These are phyloP conservation scores for Liparis tanakae DNA, from an alignment of 2,797 vertebrate species.

Conservation along the genomic window DNA sequence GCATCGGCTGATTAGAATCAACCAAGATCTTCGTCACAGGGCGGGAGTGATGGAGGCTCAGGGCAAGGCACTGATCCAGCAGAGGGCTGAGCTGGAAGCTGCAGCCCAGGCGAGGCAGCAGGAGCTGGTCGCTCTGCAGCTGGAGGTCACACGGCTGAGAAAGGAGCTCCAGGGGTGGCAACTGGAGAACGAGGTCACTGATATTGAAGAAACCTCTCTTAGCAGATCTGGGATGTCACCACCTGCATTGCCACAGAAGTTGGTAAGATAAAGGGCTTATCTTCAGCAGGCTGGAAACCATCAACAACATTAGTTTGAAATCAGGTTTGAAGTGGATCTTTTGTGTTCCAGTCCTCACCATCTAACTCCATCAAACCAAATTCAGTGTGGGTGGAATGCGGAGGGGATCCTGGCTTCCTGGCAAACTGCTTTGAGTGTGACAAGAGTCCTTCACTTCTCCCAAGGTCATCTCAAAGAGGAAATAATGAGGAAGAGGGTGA, in stretches of 20 bases:
- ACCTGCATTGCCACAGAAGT: constrained; percentile 11
- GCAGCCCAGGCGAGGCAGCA: constrained; percentile 89
- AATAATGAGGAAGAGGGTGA: constrained; percentile 12
- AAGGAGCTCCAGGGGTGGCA: constrained; percentile 80
- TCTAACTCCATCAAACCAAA: constrained; percentile 41
- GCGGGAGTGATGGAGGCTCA: constrained; percentile 88
- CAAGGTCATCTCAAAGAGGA: constrained; percentile 22
- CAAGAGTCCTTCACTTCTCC: constrained; percentile 42
- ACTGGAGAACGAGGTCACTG: constrained; percentile 47
- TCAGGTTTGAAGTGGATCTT: constrained; percentile 17
- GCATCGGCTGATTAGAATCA: constrained; percentile 91
- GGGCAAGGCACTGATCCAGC: constrained; percentile 90
- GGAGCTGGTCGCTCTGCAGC: constrained; percentile 84
- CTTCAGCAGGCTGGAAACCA: not conserved
- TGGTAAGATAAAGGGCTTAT: constrained; percentile 32
- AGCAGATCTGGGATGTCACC: constrained; percentile 15
- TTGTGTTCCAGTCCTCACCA: constrained; percentile 56
- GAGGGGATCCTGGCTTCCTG: constrained; percentile 66
- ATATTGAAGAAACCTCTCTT: constrained; percentile 28
- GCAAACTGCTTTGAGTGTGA: constrained; percentile 62
- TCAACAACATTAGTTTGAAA: not conserved
- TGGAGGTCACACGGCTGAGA: constrained; percentile 83
- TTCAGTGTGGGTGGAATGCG: constrained; percentile 79
- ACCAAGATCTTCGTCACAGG: constrained; percentile 91
- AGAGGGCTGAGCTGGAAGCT: constrained; percentile 90